Base-by-base conservation (phyloP, 2,888 invertebrate species). In the Drosophila koepferae region DNA sequence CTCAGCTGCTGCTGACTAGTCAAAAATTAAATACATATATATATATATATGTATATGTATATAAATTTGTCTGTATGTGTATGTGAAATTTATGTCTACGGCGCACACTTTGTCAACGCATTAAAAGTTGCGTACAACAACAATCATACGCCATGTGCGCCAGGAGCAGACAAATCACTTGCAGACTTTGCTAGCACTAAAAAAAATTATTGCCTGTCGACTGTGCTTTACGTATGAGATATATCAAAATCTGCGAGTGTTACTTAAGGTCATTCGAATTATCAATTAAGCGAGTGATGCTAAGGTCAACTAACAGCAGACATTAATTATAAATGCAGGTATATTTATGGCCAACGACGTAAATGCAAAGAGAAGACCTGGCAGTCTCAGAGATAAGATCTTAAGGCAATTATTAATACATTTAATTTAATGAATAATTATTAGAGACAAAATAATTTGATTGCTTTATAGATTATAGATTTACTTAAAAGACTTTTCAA, bases 141-240 rank as follows among this genome's bases (percentile, higher is more conserved):
- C 70, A 80, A 67, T 77, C 74, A 77, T 80, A 70, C 74, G 81
- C 67, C 77, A 69, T 64, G 81, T 77, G 69, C 58, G 51, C 65
- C 58, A 28, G 3, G 43, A 48, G 14, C 80, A 40, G 60, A 81
- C 74, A 81, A 80, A 74, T 81, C 74, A 77, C 62, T 81, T 72
- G 63, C 74, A 69, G 81, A 43, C 76, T 31, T 60, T 28, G 43
- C 16, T 4, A 40, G 23, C 36, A 18, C 53, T 10, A 9, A 65
- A 53, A 71, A 64, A 53, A 71, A 64, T 74, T 77, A 80, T 72
- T 69, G 65, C 71, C 64, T 44, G 38, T 28, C 51, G 43, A 46
- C 71, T 58, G 54, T 48, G 51, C 54, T 28, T 46, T 49, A 43
- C 20, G 53, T 44, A 41, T 48, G 41, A 34, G 41, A 40, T 63